Evolutionary conservation across 2,888 invertebrate genomes (phyloP).

Genomic region (Eilema depressum): DNA sequence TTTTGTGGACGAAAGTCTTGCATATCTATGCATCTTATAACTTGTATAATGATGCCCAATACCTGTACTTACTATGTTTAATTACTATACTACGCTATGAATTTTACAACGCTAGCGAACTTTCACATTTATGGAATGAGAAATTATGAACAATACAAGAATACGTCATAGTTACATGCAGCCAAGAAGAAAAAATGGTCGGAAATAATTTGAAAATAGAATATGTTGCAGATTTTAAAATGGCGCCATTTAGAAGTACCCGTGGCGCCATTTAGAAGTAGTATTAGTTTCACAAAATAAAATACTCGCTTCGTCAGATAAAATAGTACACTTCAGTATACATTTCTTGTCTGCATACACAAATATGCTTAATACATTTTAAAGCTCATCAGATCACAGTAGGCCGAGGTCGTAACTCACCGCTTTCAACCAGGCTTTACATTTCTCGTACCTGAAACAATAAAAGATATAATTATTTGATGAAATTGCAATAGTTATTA

Average conservation of each 20-base stretch:
- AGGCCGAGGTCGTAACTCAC: conserved; percentile 32
- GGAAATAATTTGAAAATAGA: conserved; percentile 23
- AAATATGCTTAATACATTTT: background rate
- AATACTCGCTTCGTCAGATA: background rate
- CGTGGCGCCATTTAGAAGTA: conserved; percentile 10
- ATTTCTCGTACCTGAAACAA: conserved; percentile 50
- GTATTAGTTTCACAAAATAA: background rate
- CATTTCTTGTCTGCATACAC: background rate
- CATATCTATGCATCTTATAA: conserved; percentile 29
- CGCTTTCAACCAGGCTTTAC: conserved; percentile 45
- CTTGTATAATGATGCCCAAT: conserved; percentile 34
- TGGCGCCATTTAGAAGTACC: conserved; percentile 19
- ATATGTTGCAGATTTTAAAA: conserved; percentile 25
- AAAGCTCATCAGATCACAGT: conserved; percentile 4
- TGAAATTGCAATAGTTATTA: background rate
- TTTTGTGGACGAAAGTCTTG: conserved; percentile 16
- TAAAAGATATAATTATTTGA: conserved; percentile 15
- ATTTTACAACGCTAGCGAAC: conserved; percentile 23
- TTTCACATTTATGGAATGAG: conserved; percentile 40
- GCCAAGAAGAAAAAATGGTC: conserved; percentile 27
- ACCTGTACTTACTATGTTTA: conserved; percentile 34
- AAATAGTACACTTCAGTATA: background rate
- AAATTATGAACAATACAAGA: conserved; percentile 41
- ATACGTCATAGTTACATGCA: conserved; percentile 24
- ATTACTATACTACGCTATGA: conserved; percentile 31